Conservation (phyloP, 2,797 vertebrate genomes). For the Loris lydekkerianus region DNA sequence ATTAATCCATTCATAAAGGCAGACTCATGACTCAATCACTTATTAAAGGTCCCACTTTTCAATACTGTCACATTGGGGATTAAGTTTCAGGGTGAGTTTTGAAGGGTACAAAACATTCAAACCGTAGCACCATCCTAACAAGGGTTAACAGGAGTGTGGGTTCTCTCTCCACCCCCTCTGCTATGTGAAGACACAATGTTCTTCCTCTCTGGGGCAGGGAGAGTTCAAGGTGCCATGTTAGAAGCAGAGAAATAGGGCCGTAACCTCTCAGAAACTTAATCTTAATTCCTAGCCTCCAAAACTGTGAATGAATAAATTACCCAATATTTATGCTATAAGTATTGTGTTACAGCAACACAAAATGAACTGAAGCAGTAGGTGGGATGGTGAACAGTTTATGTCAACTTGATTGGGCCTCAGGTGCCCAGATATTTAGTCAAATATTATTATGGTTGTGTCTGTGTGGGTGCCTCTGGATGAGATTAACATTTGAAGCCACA, state of each 20-base stretch:
- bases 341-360: neutral
- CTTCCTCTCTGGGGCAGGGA: neutral
- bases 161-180: neutral
- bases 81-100: neutral
- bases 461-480: neutral
- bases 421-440: neutral
- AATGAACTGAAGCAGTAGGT: no score
- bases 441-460: neutral
- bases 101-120: neutral
- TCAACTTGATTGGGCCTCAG: neutral
- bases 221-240: neutral
- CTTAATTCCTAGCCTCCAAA: neutral
- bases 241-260: neutral
- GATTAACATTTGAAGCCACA: neutral
- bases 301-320: neutral
- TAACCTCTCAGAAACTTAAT: neutral
- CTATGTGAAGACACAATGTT: neutral
- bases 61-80: neutral
- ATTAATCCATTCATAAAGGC: neutral
- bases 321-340: neutral
- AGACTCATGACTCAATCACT: neutral
- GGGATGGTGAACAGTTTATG: neutral
- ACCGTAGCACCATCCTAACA: neutral
- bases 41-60: neutral
- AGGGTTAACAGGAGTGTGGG: no score